These are phyloP conservation scores for Cyrtodaria siliqua DNA, from an alignment of 2,888 invertebrate species.

Conservation along the genomic window DNA sequence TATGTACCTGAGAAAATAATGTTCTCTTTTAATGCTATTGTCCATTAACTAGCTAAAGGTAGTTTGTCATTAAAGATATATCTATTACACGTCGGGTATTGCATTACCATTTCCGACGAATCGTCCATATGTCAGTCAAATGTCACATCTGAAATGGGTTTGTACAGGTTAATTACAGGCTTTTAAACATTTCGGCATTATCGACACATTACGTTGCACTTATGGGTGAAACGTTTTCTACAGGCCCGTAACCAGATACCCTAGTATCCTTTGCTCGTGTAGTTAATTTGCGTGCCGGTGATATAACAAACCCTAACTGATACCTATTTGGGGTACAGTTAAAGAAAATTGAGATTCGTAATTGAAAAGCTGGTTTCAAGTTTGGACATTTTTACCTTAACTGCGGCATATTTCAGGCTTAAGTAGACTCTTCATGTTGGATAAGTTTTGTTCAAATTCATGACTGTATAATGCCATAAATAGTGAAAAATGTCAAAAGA, in stretches of 20 bases:
- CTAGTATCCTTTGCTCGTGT: background rate
- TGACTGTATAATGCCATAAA: conserved; percentile 1
- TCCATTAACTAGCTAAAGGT: too few species aligned
- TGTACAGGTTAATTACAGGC: too few species aligned
- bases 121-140: conserved; percentile 7
- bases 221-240: conserved; percentile 1
- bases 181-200: background rate
- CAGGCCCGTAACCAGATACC: background rate
- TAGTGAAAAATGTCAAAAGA: background rate
- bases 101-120: background rate
- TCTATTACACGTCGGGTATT: background rate
- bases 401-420: conserved; percentile 10
- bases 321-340: too few species aligned
- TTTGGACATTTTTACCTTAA: conserved; percentile 1
- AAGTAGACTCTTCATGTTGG: background rate
- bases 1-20: background rate
- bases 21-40: background rate
- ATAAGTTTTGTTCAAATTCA: conserved; percentile 3
- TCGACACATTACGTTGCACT: conserved; percentile 1
- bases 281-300: too few species aligned
- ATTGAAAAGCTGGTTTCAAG: conserved; percentile 10
- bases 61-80: too few species aligned
- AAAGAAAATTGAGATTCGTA: background rate
- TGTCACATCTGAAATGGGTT: background rate
- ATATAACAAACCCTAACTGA: too few species aligned